Evolutionary conservation across 2,113 vertebrate genomes (phyloP), one percentile per base, ranked within the genome.

Genomic region (Cyrtonyx montezumae): DNA sequence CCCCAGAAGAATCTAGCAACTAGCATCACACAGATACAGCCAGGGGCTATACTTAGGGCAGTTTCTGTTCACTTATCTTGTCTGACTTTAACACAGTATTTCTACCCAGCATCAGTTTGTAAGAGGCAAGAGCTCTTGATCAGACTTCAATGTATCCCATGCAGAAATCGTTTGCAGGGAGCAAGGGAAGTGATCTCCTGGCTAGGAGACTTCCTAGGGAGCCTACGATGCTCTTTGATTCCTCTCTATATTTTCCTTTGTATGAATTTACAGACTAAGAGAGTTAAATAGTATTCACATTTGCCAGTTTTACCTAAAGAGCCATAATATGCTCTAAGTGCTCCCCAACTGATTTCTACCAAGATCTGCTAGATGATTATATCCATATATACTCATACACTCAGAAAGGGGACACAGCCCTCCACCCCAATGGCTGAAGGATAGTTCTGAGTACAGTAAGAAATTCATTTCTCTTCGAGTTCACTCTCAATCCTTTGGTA

Each of bases 131-230:
- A 88, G 86, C 92, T 90, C 96, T 96, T 96, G 95, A 96, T 96
- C 96, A 96, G 86, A 91, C 94, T 95, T 96, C 86, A 96, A 94
- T 68, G 62, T 63, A 62, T n/a, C 74, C 95, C 94, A 69, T 58
- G 86, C 90, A 95, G 88, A 84, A 90, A 58, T 93, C 26, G 4
- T 90, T 94, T 71, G 48, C 76, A 92, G 80, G 86, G 88, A 95
- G 77, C 91, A 88, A 81, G 91, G 86, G 94, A 95, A 94, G 66
- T 88, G 95, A 93, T 95, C 95, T 95, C 69, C 80, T 78, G 77
- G 80, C 92, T 95, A 81, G 93, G 83, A 95, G 73, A 92, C 88
- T 96, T 96, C 86, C 95, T 84, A 92, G 96, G 96, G 96, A 94
- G 91, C 76, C 94, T 94, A 69, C 79, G 80, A 76, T 79, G 86